Conservation (phyloP, 2,888 invertebrate species). For the Bellardia pandia region DNA sequence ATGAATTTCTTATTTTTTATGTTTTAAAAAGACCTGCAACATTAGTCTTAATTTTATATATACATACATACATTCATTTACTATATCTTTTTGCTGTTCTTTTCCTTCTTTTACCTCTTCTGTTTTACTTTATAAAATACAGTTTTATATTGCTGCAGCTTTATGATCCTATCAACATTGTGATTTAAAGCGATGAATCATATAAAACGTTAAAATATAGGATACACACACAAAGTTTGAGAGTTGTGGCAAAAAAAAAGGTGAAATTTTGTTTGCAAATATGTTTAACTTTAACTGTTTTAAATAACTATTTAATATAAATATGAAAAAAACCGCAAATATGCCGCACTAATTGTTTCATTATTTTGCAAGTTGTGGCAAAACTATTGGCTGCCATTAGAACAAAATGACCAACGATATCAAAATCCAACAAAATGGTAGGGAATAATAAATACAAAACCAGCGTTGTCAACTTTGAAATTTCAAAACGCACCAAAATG, state of each 20-base stretch:
- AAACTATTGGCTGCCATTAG: neutral
- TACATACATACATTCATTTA: no score
- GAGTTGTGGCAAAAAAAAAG: neutral
- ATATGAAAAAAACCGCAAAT: neutral
- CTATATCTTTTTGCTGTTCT: constrained; percentile 13
- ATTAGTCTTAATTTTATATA: constrained; percentile 22
- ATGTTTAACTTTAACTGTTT: neutral
- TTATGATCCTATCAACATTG: constrained; percentile 47
- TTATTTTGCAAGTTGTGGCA: neutral
- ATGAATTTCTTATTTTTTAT: constrained; percentile 35
- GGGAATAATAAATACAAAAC: no score
- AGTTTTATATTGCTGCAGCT: constrained; percentile 44
- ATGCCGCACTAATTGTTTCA: neutral
- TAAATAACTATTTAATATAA: neutral
- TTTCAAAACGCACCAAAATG: no score
- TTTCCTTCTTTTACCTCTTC: constrained; percentile 8
- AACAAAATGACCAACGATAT: neutral
- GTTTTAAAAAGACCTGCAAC: constrained; percentile 37
- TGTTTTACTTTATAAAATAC: constrained; percentile 13
- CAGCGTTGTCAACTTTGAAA: no score
- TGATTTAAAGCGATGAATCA: constrained; percentile 50
- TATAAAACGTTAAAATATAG: constrained; percentile 47
- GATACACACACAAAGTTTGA: constrained; percentile 32
- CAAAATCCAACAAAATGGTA: no score
- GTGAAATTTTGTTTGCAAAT: constrained; percentile 8